Evolutionary conservation across 2,888 invertebrate genomes (phyloP).

Genomic region (Cerastis rubricosa): DNA sequence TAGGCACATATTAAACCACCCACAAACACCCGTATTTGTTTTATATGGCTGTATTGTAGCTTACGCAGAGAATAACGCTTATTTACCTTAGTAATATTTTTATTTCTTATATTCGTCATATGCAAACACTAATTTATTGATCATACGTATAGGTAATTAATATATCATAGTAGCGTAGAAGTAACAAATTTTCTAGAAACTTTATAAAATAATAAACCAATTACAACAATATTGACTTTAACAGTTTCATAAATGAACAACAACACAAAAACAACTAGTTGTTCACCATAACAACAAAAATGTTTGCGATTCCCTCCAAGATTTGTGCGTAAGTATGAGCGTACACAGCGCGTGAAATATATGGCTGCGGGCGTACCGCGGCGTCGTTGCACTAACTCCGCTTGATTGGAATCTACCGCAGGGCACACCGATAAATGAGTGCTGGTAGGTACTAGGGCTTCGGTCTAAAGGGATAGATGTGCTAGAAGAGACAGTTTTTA

Average conservation of each 20-base stretch:
- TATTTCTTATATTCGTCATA: background rate
- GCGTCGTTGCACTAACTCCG: constrained; percentile 78
- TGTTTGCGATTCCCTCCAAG: constrained; percentile 73
- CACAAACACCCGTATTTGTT: background rate
- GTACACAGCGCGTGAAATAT: constrained; percentile 78
- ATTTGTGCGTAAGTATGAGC: constrained; percentile 81
- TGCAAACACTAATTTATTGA: background rate
- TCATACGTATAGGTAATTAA: background rate
- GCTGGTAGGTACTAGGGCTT: constrained; percentile 62
- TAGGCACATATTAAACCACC: background rate
- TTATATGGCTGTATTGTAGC: background rate
- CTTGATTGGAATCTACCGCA: constrained; percentile 87
- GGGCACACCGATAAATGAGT: constrained; percentile 80
- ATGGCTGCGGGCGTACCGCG: constrained; percentile 72
- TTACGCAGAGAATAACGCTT: background rate
- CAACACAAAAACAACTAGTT: constrained; percentile 26
- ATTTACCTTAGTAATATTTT: background rate
- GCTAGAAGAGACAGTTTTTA: constrained; percentile 59
- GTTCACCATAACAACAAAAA: constrained; percentile 59
- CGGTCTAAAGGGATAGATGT: constrained; percentile 25
- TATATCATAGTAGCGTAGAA: too few relatives aligned
- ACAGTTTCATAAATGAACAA: constrained; percentile 22
- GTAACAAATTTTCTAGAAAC: background rate
- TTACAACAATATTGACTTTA: background rate
- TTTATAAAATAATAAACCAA: background rate